Conservation (phyloP, 1,140 invertebrate genomes). For the Drosophila repletoides region DNA sequence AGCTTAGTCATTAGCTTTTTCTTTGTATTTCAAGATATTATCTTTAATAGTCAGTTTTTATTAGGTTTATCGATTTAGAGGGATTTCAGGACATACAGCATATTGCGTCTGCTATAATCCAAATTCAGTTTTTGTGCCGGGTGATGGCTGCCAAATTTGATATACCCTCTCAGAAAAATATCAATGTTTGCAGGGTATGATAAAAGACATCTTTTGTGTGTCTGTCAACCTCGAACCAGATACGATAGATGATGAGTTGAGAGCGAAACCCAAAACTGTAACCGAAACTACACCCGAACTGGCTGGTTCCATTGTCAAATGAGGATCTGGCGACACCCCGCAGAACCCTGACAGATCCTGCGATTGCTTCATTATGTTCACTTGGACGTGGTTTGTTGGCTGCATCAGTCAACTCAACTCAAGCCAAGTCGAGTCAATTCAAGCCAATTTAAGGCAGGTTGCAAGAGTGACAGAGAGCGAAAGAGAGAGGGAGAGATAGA, state of each 20-base stretch:
- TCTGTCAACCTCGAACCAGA: slow-evolving; percentile 12
- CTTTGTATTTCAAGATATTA: too few species aligned
- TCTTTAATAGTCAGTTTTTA: too few species aligned
- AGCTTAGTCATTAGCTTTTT: too few species aligned
- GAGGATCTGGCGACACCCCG: not conserved
- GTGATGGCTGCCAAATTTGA: too few species aligned
- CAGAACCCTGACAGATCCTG: not conserved
- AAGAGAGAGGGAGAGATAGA: slow-evolving; percentile 7
- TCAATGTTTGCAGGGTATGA: too few species aligned
- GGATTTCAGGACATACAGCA: too few species aligned
- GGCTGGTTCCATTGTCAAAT: slow-evolving; percentile 9
- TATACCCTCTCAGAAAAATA: too few species aligned
- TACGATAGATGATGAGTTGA: slow-evolving; percentile 8
- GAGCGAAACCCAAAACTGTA: not conserved
- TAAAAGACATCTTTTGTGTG: slow-evolving; percentile 27
- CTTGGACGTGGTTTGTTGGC: slow-evolving; percentile 35
- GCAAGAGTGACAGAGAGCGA: slow-evolving; percentile 40
- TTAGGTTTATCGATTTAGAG: too few species aligned
- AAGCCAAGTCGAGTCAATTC: slow-evolving; percentile 52
- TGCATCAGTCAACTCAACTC: slow-evolving; percentile 52
- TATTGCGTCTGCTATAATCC: too few species aligned
- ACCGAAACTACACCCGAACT: slow-evolving; percentile 14
- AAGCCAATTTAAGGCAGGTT: slow-evolving; percentile 58
- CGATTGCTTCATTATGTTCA: slow-evolving; percentile 57
- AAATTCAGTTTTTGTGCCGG: too few species aligned